phyloP scores from a whole-genome alignment of 2,113 vertebrate species.

The Syngnathus typhle region DNA sequence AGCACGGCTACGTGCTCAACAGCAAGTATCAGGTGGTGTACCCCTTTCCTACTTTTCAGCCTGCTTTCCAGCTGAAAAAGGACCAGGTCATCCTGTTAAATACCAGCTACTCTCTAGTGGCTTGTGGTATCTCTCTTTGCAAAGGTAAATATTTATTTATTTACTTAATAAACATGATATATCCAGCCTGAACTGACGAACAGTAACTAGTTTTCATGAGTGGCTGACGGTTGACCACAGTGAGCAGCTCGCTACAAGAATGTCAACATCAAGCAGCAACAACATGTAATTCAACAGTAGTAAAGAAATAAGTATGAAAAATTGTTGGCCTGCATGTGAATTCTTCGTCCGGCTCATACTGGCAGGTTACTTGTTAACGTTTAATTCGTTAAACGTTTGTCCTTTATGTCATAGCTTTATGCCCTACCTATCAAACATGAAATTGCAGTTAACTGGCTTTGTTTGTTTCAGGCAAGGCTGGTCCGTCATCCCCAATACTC shows the following conservation, averaged over 20 bases:
- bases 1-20: conserved; percentile 85
- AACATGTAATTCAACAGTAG: no score
- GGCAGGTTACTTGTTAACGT: no score
- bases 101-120: conserved; percentile 89
- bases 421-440: neutral
- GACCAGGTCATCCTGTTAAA: conserved; percentile 90
- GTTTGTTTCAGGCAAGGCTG: conserved; percentile 46
- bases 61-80: conserved; percentile 89
- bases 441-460: neutral
- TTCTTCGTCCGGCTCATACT: no score
- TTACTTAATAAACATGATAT: no score
- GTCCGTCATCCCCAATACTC: conserved; percentile 63
- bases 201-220: neutral
- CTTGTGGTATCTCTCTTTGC: conserved; percentile 82
- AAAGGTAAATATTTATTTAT: conserved; percentile 62
- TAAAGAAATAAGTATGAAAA: no score
- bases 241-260: no score
- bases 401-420: neutral
- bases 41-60: conserved; percentile 91
- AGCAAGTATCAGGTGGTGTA: conserved; percentile 92
- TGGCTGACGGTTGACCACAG: neutral
- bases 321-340: no score
- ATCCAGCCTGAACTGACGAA: neutral
- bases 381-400: neutral
- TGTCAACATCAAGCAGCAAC: no score